Evolutionary conservation across 37 sponge, comb jelly and placozoan species (phyloP).

Genomic region (Oopsacas minuta): DNA sequence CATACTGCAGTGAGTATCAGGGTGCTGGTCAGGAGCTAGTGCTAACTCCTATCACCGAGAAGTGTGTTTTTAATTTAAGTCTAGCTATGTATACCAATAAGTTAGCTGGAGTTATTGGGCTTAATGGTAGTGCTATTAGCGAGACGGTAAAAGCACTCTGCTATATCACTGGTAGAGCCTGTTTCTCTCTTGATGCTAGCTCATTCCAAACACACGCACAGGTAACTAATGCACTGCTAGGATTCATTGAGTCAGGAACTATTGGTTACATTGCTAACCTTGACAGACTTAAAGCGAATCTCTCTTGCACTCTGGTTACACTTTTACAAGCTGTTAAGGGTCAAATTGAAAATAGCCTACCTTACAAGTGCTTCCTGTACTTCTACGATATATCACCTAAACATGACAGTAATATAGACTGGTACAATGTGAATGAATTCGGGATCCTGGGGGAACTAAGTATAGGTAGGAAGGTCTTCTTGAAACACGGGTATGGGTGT

Average conservation of each 20-base stretch:
- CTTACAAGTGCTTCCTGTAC: neutral
- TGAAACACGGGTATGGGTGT: neutral
- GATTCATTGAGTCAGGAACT: neutral
- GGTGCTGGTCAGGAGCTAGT: neutral
- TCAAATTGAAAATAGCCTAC: neutral
- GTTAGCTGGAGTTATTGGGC: neutral
- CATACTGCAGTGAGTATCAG: neutral
- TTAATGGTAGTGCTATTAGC: neutral
- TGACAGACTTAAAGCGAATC: neutral
- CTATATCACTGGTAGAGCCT: neutral
- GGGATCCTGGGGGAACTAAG: neutral
- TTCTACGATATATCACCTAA: neutral
- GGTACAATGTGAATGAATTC: neutral
- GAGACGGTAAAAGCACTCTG: neutral
- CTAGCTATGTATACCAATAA: slow-evolving; percentile 8
- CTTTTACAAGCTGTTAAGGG: neutral
- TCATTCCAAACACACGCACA: neutral
- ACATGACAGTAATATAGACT: neutral
- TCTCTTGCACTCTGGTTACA: neutral
- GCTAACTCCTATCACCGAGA: slow-evolving; percentile 2
- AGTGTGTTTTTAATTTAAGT: neutral
- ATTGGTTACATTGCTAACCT: neutral
- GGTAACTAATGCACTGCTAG: neutral
- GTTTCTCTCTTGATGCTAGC: slow-evolving; percentile 5
- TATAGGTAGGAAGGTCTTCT: neutral